phyloP scores from a whole-genome alignment of 2,113 vertebrate genomes.

The Ellobius talpinus region DNA sequence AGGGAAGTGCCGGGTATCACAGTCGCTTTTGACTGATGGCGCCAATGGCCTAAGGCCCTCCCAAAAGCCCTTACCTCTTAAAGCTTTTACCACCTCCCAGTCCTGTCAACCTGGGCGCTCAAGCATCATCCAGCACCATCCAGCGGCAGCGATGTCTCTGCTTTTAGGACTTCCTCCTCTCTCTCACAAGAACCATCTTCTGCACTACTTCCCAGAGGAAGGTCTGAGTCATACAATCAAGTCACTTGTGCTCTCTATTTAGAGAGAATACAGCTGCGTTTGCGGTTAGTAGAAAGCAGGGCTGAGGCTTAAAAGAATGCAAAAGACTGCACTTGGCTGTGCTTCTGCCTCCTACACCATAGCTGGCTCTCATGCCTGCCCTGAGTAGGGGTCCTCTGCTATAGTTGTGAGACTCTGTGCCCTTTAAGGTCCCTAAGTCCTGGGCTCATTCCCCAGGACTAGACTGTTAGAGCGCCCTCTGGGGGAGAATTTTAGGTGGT shows the following conservation, averaged over 20 bases:
- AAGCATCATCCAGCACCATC: neutral
- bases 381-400: neutral
- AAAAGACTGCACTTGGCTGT: neutral
- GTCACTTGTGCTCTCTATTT: neutral
- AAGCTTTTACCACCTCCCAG: neutral
- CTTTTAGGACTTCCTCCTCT: neutral
- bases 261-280: neutral
- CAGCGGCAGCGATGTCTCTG: neutral
- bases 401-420: neutral
- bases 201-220: neutral
- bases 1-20: neutral
- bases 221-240: neutral
- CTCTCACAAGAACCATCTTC: neutral
- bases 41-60: neutral
- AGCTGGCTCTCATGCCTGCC: neutral
- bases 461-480: neutral
- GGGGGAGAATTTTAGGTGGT: neutral
- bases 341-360: neutral
- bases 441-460: neutral
- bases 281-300: neutral
- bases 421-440: neutral
- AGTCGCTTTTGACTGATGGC: neutral
- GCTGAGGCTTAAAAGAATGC: neutral
- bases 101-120: neutral
- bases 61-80: no score